A percentile compares a stretch with the other conserved stretches of the same genome.
phyloP scores from a whole-genome alignment of 2,797 vertebrate species.

The Sarcoramphus papa region DNA sequence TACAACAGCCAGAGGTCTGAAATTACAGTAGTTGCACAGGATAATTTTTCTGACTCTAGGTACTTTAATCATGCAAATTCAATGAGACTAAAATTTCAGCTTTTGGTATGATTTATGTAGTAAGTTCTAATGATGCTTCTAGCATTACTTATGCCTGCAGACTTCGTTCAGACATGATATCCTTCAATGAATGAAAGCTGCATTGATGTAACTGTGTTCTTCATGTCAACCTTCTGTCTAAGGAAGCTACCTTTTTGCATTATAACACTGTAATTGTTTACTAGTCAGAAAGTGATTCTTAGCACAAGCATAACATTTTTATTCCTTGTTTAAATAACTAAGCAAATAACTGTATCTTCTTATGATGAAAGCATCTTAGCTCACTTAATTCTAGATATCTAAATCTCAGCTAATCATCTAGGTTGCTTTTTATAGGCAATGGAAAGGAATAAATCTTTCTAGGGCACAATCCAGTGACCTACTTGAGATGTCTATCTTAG shows the following conservation, averaged over 20 bases:
- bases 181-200: neutral
- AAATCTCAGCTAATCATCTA: neutral
- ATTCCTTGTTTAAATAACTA: conserved; percentile 7
- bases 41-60: neutral
- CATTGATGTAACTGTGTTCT: neutral
- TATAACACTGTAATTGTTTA: neutral
- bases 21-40: neutral
- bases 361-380: neutral
- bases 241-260: neutral
- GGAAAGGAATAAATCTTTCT: conserved; percentile 27
- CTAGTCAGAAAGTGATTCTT: neutral
- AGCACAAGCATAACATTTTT: neutral
- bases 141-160: neutral
- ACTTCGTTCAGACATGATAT: neutral
- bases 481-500: conserved; percentile 15
- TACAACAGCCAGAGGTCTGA: neutral
- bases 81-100: neutral
- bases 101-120: neutral
- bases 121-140: neutral
- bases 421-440: conserved; percentile 18
- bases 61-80: neutral
- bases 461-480: conserved; percentile 17
- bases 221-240: neutral
- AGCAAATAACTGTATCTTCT: neutral
- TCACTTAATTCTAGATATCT: neutral